Percentiles rank a stretch among this genome's conserved stretches.
These are phyloP conservation scores for Actinostola sp. DNA, from an alignment of 92 coral and sea anemone species.

Conservation along the genomic window DNA sequence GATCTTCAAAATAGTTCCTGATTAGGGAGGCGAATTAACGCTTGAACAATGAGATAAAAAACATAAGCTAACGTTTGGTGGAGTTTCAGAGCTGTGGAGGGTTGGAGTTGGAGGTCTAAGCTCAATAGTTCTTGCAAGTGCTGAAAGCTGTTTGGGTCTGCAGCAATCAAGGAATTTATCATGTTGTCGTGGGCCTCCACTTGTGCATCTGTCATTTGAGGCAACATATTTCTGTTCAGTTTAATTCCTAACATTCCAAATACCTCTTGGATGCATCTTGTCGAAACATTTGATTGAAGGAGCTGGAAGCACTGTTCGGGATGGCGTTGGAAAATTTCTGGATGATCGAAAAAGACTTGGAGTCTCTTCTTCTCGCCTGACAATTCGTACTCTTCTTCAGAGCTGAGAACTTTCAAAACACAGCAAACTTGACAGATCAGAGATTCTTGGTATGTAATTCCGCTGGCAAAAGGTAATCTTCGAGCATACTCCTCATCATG, in stretches of 20 bases:
- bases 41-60: neutral
- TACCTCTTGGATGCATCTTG: constrained; percentile 8
- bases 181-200: neutral
- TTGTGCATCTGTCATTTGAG: neutral
- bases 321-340: constrained; percentile 18
- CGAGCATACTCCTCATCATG: neutral
- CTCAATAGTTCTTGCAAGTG: too few species aligned
- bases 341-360: constrained; percentile 4
- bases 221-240: constrained; percentile 1
- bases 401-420: neutral
- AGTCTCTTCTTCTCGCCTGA: constrained; percentile 1
- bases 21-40: neutral
- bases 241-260: constrained; percentile 6
- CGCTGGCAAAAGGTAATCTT: neutral
- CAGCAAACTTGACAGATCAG: neutral
- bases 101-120: too few species aligned
- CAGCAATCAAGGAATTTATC: too few species aligned
- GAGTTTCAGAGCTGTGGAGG: neutral
- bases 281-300: constrained; percentile 12
- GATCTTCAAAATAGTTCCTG: neutral
- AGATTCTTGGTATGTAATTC: constrained; percentile 3
- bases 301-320: constrained; percentile 1
- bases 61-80: neutral
- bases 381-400: neutral
- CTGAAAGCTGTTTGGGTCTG: too few species aligned